These are phyloP conservation scores for Pomatostomus ruficeps DNA, from an alignment of 2,113 vertebrate species.

Conservation along the genomic window DNA sequence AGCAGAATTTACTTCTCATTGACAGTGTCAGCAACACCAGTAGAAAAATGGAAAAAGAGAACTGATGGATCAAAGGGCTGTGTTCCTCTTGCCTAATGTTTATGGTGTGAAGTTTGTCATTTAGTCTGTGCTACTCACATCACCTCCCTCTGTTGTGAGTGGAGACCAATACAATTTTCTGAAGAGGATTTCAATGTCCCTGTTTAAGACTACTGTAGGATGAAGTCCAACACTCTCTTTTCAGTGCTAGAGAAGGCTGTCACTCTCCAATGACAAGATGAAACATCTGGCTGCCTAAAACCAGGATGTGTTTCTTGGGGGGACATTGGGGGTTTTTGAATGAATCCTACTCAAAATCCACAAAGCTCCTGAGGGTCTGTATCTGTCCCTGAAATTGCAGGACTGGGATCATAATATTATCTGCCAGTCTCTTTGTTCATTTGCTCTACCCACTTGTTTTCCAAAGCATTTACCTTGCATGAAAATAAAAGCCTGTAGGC, in stretches of 20 bases:
- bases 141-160: background rate
- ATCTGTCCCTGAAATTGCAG: background rate
- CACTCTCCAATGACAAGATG: background rate
- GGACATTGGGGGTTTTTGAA: accelerated
- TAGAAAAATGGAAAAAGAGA: background rate
- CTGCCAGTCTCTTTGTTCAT: background rate
- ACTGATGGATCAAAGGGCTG: background rate
- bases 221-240: background rate
- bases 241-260: background rate
- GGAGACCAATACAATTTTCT: background rate
- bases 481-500: background rate
- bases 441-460: background rate
- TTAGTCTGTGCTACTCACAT: background rate
- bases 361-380: background rate
- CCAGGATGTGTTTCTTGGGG: background rate
- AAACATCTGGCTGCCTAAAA: background rate
- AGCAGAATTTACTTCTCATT: background rate
- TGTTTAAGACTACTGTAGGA: background rate
- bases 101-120: background rate
- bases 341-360: background rate
- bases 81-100: background rate
- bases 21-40: background rate
- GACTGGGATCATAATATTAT: background rate
- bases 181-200: background rate
- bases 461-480: background rate